These are phyloP conservation scores for Choloepus hoffmanni DNA, from an alignment of 2,113 vertebrate species.

Conservation along the genomic window DNA sequence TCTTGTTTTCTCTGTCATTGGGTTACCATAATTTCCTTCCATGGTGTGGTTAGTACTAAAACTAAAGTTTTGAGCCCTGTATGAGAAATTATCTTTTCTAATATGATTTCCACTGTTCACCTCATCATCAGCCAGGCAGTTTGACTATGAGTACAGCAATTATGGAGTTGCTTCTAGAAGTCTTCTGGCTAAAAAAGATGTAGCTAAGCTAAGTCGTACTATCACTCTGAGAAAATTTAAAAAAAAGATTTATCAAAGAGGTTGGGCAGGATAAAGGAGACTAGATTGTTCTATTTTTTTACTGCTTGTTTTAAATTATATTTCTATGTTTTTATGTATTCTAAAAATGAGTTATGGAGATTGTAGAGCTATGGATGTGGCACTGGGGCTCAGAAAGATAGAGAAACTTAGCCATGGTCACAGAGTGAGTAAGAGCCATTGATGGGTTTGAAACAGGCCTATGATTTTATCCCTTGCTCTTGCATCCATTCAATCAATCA, in stretches of 20 bases:
- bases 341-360: not conserved
- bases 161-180: not conserved
- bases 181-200: not conserved
- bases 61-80: not conserved
- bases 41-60: not conserved
- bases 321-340: not conserved
- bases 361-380: not conserved
- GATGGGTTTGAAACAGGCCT: not conserved
- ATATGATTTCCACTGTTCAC: fast-evolving
- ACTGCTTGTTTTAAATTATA: not conserved
- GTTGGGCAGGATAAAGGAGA: not conserved
- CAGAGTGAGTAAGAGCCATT: not conserved
- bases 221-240: not conserved
- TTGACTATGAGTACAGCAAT: too few relatives aligned
- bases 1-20: not conserved
- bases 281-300: not conserved
- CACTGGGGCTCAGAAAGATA: not conserved
- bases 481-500: not conserved
- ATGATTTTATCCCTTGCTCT: not conserved
- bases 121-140: not conserved
- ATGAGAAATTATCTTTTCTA: not conserved
- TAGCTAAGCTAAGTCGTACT: not conserved
- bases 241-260: not conserved
- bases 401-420: not conserved
- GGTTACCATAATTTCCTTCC: not conserved